A percentile compares a stretch with the other conserved stretches of the same genome.
phyloP scores from a whole-genome alignment of 2,888 invertebrate species.

The Hartigia nigra region DNA sequence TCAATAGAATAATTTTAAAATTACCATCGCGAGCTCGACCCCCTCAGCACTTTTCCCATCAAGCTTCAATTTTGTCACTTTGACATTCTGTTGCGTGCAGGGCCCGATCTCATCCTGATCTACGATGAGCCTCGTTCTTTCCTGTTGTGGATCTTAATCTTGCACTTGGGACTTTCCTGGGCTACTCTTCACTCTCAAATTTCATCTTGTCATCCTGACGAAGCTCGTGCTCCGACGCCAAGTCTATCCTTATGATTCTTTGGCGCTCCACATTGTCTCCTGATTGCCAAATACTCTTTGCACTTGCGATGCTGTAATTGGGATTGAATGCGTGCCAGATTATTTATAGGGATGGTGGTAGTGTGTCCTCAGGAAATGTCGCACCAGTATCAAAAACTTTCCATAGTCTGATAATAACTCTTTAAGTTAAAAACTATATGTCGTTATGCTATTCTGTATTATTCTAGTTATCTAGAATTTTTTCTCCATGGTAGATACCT shows the following conservation, averaged over 20 bases:
- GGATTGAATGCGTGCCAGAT: neutral
- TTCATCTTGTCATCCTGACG: neutral
- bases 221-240: neutral
- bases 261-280: neutral
- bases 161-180: neutral
- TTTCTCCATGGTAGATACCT: neutral
- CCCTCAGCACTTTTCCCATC: neutral
- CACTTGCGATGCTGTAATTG: neutral
- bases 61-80: neutral
- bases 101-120: neutral
- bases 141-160: neutral
- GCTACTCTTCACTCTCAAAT: neutral
- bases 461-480: neutral
- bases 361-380: neutral
- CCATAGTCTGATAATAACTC: neutral
- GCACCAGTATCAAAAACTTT: neutral
- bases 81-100: neutral
- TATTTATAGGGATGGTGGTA: neutral
- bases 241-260: neutral
- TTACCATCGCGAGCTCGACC: neutral
- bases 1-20: slow-evolving; percentile 8
- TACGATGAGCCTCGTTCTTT: neutral
- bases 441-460: neutral
- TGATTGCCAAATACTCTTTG: neutral
- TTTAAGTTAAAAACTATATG: neutral